Base-by-base conservation (phyloP, 2,888 invertebrate species). In the Apomyelois bistriatella region DNA sequence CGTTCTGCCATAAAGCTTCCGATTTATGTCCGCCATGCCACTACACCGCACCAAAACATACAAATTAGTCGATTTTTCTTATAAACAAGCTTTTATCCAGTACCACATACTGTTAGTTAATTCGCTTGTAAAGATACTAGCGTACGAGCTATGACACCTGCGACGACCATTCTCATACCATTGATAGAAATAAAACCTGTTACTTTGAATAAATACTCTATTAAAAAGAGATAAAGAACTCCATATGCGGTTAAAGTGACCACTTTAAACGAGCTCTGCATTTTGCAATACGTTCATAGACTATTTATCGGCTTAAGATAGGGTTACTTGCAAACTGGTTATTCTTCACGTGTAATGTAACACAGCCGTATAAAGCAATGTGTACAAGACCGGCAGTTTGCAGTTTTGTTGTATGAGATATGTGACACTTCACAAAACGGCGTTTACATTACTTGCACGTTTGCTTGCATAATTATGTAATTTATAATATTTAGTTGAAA, bases 161-260 rank as follows among this genome's bases (percentile, higher is more conserved):
- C 72, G 80, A 72, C 72, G 66, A 59, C 59, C 57, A 58, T 65
- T 64, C 65, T 65, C 66, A 62, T 66, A 67, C 65, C 59, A 62
- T 54, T 59, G 64, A 72, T 72, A 68, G 72, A 73, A 68, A 70
- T 75, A 72, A 74, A 78, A 76, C 69, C 68, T 58, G 48, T 57
- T 54, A 67, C 59, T 80, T 77, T 75, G 75, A 74, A 79, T 77
- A 76, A 76, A 76, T 74, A 72, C 62, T 64, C 74, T 68, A 77
- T 81, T 75, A 78, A 78, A 79, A 72, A 68, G 58, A 61, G 64
- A 70, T 78, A 71, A 79, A 76, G 66, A 60, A 55, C 48, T 62
- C 58, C 66, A 63, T 62, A 58, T 58, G 56, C 59, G 61, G 64
- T 70, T 64, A 64, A 69, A 68, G 70, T 56, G 62, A 58, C 58